Conservation (phyloP, 2,113 vertebrate species). For the Notiomystis cincta region DNA sequence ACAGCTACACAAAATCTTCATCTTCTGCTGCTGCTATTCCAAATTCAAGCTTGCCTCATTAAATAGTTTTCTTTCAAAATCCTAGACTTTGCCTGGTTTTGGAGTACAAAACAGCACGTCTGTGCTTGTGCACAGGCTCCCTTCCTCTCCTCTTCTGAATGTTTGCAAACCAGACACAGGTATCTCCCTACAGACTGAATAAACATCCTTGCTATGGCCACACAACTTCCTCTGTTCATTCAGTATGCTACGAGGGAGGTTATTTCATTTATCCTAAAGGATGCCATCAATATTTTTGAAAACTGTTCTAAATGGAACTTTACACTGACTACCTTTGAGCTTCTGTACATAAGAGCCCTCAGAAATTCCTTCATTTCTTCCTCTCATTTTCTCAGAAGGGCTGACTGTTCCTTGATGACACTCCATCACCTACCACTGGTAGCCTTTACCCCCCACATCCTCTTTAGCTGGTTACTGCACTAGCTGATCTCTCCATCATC, state of each 20-base stretch:
- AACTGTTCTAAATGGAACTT: background rate
- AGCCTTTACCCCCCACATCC: background rate
- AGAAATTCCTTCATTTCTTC: background rate
- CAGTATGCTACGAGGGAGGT: background rate
- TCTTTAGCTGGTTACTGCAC: background rate
- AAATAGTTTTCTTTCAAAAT: background rate
- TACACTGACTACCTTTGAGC: background rate
- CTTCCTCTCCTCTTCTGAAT: background rate
- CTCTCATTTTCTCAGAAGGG: accelerated
- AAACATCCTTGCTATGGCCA: background rate
- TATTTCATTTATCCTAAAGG: background rate
- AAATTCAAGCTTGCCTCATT: background rate
- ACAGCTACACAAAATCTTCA: background rate
- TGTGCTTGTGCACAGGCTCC: background rate
- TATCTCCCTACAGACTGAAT: background rate
- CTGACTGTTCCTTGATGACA: background rate
- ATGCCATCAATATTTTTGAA: background rate
- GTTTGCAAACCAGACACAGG: background rate
- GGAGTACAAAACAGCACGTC: background rate
- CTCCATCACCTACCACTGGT: background rate
- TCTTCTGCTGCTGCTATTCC: background rate
- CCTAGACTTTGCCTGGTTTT: background rate
- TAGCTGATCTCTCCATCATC: background rate
- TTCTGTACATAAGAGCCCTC: background rate
- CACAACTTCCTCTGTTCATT: background rate